Evolutionary conservation across 2,888 invertebrate genomes (phyloP).

Genomic region (Agrotis puta): DNA sequence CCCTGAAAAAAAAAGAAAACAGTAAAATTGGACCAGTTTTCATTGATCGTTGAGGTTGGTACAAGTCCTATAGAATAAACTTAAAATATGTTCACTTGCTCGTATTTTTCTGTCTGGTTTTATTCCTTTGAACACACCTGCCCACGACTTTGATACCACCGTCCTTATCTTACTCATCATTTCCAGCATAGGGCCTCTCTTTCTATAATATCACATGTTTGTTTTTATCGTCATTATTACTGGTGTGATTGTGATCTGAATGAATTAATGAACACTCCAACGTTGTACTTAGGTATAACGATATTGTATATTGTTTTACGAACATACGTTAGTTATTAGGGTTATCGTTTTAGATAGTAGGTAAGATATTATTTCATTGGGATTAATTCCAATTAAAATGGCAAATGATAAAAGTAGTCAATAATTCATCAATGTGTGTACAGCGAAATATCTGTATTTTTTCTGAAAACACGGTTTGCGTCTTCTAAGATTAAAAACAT

Average conservation of each 20-base stretch:
- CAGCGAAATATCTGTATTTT: background rate
- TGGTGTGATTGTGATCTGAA: slow-evolving; percentile 72
- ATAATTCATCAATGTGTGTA: background rate
- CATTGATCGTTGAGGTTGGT: slow-evolving; percentile 22
- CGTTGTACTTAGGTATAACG: slow-evolving; percentile 54
- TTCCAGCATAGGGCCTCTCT: slow-evolving; percentile 57
- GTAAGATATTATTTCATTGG: no score
- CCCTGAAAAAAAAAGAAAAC: no score
- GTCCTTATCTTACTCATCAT: slow-evolving; percentile 55
- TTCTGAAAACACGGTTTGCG: background rate
- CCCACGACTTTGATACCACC: slow-evolving; percentile 53
- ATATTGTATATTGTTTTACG: slow-evolving; percentile 59
- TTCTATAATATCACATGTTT: slow-evolving; percentile 66
- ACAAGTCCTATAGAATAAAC: slow-evolving; percentile 28
- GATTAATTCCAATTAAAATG: background rate
- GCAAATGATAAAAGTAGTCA: no score
- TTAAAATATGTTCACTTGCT: slow-evolving; percentile 50
- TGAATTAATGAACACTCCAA: slow-evolving; percentile 69
- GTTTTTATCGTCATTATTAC: slow-evolving; percentile 71
- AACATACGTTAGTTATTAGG: slow-evolving; percentile 11
- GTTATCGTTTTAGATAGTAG: slow-evolving; percentile 5
- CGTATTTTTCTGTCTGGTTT: slow-evolving; percentile 49
- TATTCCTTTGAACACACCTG: slow-evolving; percentile 69
- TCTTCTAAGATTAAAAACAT: background rate
- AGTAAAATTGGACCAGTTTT: background rate